phyloP scores from a whole-genome alignment of 2,797 vertebrate species.

The Glyptemys insculpta region DNA sequence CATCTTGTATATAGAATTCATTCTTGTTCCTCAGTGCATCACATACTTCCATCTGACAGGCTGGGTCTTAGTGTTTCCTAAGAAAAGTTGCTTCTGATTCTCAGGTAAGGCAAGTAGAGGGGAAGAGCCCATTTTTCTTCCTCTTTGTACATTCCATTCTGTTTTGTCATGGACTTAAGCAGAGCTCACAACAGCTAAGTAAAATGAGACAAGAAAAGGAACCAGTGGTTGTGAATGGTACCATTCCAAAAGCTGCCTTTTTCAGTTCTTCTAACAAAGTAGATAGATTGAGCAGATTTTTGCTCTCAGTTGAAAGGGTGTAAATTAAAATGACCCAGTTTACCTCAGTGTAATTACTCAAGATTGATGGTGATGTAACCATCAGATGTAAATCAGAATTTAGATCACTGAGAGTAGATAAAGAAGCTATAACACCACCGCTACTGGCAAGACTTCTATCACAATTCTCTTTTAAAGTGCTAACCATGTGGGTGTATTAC shows the following conservation, averaged over 20 bases:
- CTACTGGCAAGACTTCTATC: not conserved
- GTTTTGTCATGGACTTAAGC: not conserved
- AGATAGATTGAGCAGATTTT: not conserved
- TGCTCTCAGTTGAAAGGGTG: not conserved
- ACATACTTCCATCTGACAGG: no score
- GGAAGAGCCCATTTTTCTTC: not conserved
- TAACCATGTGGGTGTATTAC: not conserved
- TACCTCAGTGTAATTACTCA: not conserved
- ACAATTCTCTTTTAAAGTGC: not conserved
- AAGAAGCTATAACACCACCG: not conserved
- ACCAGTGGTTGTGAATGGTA: not conserved
- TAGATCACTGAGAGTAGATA: not conserved
- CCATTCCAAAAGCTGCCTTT: not conserved
- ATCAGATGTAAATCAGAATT: not conserved
- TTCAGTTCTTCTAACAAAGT: not conserved
- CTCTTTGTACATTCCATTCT: not conserved
- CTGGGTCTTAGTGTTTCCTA: not conserved
- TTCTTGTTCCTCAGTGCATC: not conserved
- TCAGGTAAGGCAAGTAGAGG: not conserved
- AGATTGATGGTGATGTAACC: accelerated
- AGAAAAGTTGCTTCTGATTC: not conserved
- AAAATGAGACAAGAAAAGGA: not conserved
- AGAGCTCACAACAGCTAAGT: not conserved
- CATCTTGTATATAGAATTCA: not conserved
- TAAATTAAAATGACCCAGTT: not conserved